Percentiles rank a stretch among this genome's conserved stretches.
Conservation (phyloP, 2,888 invertebrate species). For the Pherbina coryleti region DNA sequence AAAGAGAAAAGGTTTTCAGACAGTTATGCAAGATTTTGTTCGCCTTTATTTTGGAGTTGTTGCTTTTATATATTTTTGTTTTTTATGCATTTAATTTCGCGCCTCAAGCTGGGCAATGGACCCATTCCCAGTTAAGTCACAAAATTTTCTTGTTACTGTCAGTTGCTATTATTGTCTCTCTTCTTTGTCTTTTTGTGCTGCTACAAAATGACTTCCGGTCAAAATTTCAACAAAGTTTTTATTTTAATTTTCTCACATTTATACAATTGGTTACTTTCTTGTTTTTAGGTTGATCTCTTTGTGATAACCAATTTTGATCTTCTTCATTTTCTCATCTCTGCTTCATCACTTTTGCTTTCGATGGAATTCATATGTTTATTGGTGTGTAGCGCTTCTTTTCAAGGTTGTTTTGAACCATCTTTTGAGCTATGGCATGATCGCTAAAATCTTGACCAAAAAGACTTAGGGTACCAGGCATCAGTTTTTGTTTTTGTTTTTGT, state of each 20-base stretch:
- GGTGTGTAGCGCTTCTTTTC: background rate
- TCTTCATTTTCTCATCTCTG: background rate
- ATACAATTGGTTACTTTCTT: background rate
- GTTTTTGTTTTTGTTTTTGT: too few species aligned
- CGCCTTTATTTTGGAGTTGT: too few species aligned
- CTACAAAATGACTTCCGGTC: background rate
- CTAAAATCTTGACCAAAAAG: too few species aligned
- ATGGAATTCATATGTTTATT: background rate
- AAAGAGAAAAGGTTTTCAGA: too few species aligned
- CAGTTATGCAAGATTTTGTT: too few species aligned
- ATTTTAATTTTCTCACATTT: conserved; percentile 37
- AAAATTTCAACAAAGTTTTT: background rate
- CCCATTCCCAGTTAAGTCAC: background rate
- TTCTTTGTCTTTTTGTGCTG: background rate
- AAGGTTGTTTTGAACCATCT: conserved; percentile 20
- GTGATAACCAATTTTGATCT: background rate
- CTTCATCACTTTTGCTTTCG: conserved; percentile 29
- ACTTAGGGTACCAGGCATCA: too few species aligned
- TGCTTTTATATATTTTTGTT: background rate
- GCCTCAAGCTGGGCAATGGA: background rate
- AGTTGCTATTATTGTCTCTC: too few species aligned
- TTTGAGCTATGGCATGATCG: background rate
- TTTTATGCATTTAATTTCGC: background rate
- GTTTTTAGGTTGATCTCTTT: background rate
- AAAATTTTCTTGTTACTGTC: too few species aligned